Evolutionary conservation across 2,888 invertebrate genomes (phyloP).

Genomic region (Oxytorus armatus): DNA sequence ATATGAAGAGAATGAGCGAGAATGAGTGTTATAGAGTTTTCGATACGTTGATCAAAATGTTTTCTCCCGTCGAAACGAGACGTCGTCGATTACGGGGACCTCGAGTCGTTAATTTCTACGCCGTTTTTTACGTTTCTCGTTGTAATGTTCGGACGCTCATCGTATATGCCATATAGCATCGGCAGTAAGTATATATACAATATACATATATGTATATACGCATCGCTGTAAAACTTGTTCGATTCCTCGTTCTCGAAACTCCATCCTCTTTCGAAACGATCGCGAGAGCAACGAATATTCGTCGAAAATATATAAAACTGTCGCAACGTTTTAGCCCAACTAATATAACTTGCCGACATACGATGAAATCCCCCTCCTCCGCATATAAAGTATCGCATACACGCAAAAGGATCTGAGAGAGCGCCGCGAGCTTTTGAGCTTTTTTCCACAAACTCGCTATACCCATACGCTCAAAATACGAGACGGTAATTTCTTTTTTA

Average conservation of each 20-base stretch:
- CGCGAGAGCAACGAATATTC: conserved; percentile 26
- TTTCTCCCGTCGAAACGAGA: conserved; percentile 50
- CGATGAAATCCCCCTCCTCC: conserved; percentile 35
- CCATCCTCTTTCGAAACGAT: conserved; percentile 22
- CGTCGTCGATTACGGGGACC: conserved; percentile 55
- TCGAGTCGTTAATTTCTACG: conserved; percentile 61
- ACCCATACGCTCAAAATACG: conserved; percentile 31
- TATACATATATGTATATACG: conserved; percentile 14
- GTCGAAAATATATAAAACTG: conserved; percentile 58
- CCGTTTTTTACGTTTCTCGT: conserved; percentile 56
- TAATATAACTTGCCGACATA: conserved; percentile 48
- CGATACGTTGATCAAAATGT: conserved; percentile 59
- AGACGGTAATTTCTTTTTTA: conserved; percentile 56
- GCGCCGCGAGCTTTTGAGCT: not conserved
- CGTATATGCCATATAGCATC: conserved; percentile 15
- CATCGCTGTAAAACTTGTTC: conserved; percentile 52
- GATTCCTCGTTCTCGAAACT: conserved; percentile 51
- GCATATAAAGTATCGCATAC: conserved; percentile 43
- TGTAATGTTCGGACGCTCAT: conserved; percentile 25
- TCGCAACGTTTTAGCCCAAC: conserved; percentile 40
- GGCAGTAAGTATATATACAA: conserved; percentile 16
- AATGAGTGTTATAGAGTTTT: conserved; percentile 15
- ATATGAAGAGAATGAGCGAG: not conserved
- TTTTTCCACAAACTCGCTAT: conserved; percentile 42
- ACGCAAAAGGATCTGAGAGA: not conserved